Evolutionary conservation across 2,797 vertebrate species (phyloP).

Genomic region (Cyclura pinguis): DNA sequence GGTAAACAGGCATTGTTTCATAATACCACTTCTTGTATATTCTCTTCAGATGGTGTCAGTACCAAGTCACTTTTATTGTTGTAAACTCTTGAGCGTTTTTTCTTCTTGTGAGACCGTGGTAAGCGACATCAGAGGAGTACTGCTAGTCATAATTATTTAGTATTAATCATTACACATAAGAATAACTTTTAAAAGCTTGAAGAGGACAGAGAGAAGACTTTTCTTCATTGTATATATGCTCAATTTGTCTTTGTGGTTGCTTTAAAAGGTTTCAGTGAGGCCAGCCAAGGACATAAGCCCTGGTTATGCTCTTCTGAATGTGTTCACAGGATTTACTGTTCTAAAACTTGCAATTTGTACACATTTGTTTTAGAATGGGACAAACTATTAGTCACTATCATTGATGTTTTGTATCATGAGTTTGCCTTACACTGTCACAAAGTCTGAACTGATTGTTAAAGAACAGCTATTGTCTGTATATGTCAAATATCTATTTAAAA

Average conservation of each 20-base stretch:
- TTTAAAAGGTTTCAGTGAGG: slow-evolving; percentile 37
- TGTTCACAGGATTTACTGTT: not conserved
- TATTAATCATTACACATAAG: slow-evolving; percentile 22
- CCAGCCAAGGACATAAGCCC: slow-evolving; percentile 46
- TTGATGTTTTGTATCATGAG: not conserved
- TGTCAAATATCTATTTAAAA: not conserved
- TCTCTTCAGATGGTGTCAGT: not conserved
- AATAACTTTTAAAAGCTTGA: slow-evolving; percentile 23
- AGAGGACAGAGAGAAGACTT: slow-evolving; percentile 8
- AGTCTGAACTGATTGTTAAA: not conserved
- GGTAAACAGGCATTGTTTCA: slow-evolving; percentile 19
- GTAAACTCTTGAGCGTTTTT: not conserved
- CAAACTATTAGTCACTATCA: not conserved
- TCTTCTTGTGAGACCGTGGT: not conserved
- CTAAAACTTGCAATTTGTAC: not conserved
- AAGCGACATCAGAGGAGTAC: not conserved
- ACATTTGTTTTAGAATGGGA: not conserved
- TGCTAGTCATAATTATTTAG: slow-evolving; percentile 40
- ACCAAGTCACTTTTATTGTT: not conserved
- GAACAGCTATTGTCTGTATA: not conserved
- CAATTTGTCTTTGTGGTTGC: slow-evolving; percentile 6
- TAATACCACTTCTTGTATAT: not conserved
- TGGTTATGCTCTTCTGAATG: slow-evolving; percentile 12
- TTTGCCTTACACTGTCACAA: not conserved
- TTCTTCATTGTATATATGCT: not conserved